Evolutionary conservation across 2,888 invertebrate species (phyloP).

Genomic region (Scrobipalpa costella): DNA sequence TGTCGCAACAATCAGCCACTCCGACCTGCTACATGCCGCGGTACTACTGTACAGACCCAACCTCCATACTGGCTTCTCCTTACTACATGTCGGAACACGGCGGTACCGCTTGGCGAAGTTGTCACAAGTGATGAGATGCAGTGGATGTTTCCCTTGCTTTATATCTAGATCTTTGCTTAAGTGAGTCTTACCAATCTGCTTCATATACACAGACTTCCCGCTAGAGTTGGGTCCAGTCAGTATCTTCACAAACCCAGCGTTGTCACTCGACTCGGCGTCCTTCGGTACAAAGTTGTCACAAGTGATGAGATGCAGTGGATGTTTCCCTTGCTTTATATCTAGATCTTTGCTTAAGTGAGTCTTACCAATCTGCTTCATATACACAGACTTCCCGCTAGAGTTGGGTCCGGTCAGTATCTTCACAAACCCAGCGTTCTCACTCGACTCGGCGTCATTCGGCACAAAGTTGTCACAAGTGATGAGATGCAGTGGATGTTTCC

Average conservation of each 20-base stretch:
- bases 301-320: constrained; percentile 87
- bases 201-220: no score
- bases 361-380: constrained; percentile 88
- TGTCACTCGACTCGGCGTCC: no score
- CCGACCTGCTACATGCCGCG: no score
- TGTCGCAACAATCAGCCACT: no score
- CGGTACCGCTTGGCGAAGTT: no score
- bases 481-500: constrained; percentile 90
- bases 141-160: constrained; percentile 85
- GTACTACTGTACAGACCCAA: no score
- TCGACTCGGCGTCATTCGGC: constrained; percentile 86
- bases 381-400: constrained; percentile 95
- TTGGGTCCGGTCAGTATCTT: constrained; percentile 95
- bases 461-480: constrained; percentile 84
- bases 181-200: no score
- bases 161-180: no score
- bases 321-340: constrained; percentile 78
- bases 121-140: constrained; percentile 86
- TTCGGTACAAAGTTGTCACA: constrained; percentile 86
- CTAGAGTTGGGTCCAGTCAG: no score
- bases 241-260: no score
- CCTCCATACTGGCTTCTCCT: no score
- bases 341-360: constrained; percentile 51
- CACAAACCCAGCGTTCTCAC: constrained; percentile 78
- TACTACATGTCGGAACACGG: no score